Conservation (phyloP, 1,140 invertebrate species). For the Papilio dardanus region DNA sequence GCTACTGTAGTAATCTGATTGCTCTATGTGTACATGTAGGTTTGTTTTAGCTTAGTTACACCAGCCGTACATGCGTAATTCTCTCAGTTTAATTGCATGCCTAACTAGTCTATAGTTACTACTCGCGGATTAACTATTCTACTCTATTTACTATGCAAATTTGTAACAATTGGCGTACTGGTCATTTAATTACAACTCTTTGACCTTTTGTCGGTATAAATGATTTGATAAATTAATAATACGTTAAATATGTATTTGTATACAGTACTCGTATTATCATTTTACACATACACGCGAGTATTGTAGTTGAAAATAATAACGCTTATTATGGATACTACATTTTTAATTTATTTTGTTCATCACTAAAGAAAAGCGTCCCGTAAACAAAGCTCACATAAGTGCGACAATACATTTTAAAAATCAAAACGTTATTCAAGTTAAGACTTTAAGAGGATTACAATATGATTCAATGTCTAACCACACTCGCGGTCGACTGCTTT, state of each 20-base stretch:
- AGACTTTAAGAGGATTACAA: neutral
- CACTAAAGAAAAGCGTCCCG: neutral
- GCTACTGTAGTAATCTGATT: neutral
- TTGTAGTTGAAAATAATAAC: neutral
- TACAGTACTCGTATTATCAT: neutral
- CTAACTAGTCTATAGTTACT: constrained; percentile 26
- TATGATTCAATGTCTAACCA: neutral
- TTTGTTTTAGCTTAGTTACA: neutral
- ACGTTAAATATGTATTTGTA: neutral
- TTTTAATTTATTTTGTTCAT: neutral
- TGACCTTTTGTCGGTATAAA: neutral
- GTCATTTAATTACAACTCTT: neutral
- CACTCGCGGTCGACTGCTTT: neutral
- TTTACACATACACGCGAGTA: neutral
- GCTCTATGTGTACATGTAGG: neutral
- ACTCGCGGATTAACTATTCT: constrained; percentile 17
- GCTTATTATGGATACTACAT: neutral
- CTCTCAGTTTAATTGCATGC: constrained; percentile 28
- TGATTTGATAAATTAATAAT: neutral
- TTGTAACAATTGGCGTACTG: neutral
- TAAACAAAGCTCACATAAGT: neutral
- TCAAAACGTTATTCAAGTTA: neutral
- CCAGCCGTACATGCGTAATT: constrained; percentile 8
- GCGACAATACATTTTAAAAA: neutral
- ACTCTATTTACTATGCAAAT: constrained; percentile 10